Evolutionary conservation across 2,888 invertebrate genomes (phyloP).

Genomic region (Panzeria rudis): DNA sequence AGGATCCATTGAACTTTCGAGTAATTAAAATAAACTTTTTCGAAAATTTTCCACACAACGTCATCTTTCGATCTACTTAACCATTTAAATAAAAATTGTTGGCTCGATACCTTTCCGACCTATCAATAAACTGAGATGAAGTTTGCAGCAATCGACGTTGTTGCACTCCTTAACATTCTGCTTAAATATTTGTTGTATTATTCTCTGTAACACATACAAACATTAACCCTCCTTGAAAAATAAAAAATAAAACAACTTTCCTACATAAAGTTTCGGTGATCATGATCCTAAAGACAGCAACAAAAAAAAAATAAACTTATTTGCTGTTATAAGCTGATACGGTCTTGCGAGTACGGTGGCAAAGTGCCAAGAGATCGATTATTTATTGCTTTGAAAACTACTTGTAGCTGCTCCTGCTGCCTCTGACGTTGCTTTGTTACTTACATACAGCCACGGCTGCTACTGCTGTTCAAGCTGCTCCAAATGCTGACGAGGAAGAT

Average conservation of each 20-base stretch:
- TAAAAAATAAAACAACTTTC: conserved; percentile 6
- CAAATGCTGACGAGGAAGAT: conserved; percentile 64
- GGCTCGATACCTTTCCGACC: no score
- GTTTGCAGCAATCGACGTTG: no score
- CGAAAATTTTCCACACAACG: no score
- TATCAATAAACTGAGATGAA: no score
- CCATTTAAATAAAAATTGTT: no score
- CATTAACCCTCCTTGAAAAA: conserved; percentile 12
- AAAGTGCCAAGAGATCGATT: conserved; percentile 73
- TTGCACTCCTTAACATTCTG: conserved; percentile 46
- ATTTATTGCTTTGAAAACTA: conserved; percentile 71
- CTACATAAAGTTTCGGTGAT: conserved; percentile 48
- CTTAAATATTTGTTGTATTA: conserved; percentile 24
- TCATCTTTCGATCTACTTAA: no score
- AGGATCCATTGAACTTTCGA: no score
- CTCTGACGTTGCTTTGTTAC: conserved; percentile 34
- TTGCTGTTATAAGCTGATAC: conserved; percentile 67
- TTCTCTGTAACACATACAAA: conserved; percentile 5
- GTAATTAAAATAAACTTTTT: no score
- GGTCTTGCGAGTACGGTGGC: conserved; percentile 68
- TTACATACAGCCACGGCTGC: neutral
- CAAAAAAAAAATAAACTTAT: conserved; percentile 43
- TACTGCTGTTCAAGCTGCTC: conserved; percentile 4
- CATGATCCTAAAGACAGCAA: conserved; percentile 60
- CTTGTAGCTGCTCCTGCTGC: conserved; percentile 66